Conservation (phyloP, 2,797 vertebrate genomes). For the Triplophysa bombifrons region DNA sequence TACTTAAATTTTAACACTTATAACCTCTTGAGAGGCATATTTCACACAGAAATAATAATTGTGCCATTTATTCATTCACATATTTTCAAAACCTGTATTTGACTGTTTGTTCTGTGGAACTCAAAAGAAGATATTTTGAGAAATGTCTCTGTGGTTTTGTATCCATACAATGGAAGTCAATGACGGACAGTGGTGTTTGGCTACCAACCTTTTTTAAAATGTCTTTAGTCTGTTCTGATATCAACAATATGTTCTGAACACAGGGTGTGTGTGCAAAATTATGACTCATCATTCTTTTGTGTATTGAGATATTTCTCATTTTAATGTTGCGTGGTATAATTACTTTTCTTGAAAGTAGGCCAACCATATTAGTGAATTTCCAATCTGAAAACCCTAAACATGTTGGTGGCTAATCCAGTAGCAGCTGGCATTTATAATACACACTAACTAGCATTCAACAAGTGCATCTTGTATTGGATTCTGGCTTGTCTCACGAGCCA, state of each 20-base stretch:
- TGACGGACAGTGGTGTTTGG: too few relatives aligned
- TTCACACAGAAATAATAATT: too few relatives aligned
- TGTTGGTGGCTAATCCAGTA: background rate
- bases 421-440: background rate
- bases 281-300: conserved; percentile 19
- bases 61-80: too few relatives aligned
- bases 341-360: conserved; percentile 1
- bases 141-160: too few relatives aligned
- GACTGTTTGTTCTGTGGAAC: too few relatives aligned
- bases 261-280: background rate
- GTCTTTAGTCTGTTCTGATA: background rate
- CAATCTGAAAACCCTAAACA: background rate
- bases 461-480: background rate
- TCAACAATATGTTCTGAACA: background rate
- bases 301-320: background rate
- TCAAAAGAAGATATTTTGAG: too few relatives aligned
- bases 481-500: background rate
- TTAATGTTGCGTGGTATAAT: background rate
- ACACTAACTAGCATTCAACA: background rate
- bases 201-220: too few relatives aligned
- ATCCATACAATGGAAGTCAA: too few relatives aligned
- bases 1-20: too few relatives aligned
- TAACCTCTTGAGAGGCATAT: too few relatives aligned
- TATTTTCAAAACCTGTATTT: too few relatives aligned
- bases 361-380: background rate